phyloP scores from a whole-genome alignment of 2,113 vertebrate genomes.

The Tyrannus savana region DNA sequence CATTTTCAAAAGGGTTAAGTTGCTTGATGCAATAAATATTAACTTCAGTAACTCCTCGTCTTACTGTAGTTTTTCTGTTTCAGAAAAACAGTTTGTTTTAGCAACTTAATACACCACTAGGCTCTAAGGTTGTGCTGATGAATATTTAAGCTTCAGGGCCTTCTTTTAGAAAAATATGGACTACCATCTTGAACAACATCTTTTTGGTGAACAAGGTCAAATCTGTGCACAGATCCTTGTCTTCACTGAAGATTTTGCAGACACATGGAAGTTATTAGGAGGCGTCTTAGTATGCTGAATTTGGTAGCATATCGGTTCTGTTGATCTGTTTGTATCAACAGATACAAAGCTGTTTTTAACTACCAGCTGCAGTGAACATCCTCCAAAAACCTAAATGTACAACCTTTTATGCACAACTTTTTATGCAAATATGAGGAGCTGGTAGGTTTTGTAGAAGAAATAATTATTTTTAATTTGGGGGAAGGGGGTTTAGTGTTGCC shows the following conservation, averaged over 20 bases:
- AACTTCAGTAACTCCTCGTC: background rate
- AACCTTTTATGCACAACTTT: background rate
- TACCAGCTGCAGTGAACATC: background rate
- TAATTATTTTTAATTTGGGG: background rate
- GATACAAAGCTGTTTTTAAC: background rate
- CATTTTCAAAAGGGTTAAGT: background rate
- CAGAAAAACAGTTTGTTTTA: background rate
- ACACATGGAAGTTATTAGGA: background rate
- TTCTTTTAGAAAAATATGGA: background rate
- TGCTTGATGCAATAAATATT: background rate
- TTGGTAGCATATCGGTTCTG: fast-evolving
- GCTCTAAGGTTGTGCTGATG: background rate
- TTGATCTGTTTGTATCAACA: too few relatives aligned
- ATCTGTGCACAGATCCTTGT: background rate
- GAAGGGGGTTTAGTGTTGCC: background rate
- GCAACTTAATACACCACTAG: background rate
- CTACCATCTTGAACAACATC: background rate
- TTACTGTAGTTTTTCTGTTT: background rate
- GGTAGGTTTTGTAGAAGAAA: background rate
- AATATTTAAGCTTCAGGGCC: background rate
- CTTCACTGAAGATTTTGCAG: background rate
- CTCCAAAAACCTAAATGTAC: background rate
- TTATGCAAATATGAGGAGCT: background rate
- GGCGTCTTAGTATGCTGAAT: background rate
- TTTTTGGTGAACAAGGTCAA: background rate